Conservation (phyloP, 2,113 vertebrate genomes). For the Danionella cerebrum region DNA sequence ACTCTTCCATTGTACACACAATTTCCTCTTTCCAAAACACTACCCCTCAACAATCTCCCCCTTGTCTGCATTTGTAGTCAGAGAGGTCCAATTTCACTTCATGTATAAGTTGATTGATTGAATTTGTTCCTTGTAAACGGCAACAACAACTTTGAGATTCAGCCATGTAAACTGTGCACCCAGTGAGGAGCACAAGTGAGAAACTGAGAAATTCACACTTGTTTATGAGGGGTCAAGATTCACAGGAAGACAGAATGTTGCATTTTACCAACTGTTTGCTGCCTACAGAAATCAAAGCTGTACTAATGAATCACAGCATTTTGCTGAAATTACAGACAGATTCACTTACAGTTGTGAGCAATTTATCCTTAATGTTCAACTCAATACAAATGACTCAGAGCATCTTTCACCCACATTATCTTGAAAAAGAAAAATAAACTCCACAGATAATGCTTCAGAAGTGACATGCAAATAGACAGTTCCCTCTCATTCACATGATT, state of each 20-base stretch:
- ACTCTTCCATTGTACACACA: too few species aligned
- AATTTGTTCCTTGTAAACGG: too few species aligned
- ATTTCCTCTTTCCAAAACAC: too few species aligned
- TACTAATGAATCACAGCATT: not conserved
- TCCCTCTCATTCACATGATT: not conserved
- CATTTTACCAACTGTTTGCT: not conserved
- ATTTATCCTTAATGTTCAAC: not conserved
- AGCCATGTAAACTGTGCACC: not conserved
- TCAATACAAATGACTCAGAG: constrained; percentile 5
- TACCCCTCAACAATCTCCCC: too few species aligned
- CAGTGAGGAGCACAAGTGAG: not conserved
- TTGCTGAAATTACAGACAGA: not conserved
- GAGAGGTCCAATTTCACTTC: too few species aligned
- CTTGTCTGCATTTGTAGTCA: too few species aligned
- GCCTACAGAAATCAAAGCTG: not conserved
- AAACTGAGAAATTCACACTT: not conserved
- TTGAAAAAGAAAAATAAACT: not conserved
- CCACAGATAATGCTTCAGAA: not conserved
- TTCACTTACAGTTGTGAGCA: not conserved
- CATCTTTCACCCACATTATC: not conserved
- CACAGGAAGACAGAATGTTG: not conserved
- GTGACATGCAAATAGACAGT: not conserved
- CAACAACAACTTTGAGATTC: not conserved
- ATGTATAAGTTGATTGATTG: too few species aligned
- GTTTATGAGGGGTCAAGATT: not conserved